These are phyloP conservation scores for Palythoa grandiflora DNA, from an alignment of 92 coral and sea anemone genomes.

Conservation along the genomic window DNA sequence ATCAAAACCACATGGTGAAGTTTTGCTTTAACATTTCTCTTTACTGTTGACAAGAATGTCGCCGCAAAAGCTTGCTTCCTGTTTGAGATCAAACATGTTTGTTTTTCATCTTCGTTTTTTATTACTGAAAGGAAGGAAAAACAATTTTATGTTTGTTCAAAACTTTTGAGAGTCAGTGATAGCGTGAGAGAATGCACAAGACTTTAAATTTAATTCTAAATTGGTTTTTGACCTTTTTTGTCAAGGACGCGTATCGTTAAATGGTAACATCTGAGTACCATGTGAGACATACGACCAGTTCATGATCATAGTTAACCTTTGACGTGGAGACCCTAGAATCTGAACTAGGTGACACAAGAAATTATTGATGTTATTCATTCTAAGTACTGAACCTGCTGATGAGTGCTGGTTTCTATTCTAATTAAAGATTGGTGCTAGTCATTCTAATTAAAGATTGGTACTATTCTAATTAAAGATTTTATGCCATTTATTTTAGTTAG, in stretches of 20 bases:
- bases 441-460: too few relatives aligned
- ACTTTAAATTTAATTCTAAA: not conserved
- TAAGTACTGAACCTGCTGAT: too few relatives aligned
- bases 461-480: too few relatives aligned
- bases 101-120: not conserved
- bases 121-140: not conserved
- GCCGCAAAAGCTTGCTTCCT: too few relatives aligned
- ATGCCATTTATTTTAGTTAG: too few relatives aligned
- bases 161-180: not conserved
- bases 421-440: too few relatives aligned
- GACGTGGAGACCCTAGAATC: not conserved
- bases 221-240: not conserved
- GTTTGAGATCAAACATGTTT: not conserved
- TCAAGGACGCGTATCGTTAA: not conserved
- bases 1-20: conserved; percentile 30
- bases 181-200: conserved; percentile 18
- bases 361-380: too few relatives aligned
- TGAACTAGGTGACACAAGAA: too few relatives aligned
- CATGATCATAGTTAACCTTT: not conserved
- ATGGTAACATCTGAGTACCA: not conserved
- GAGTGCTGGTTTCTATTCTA: too few relatives aligned
- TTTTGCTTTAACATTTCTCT: not conserved
- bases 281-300: not conserved
- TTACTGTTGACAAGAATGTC: not conserved
- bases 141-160: not conserved